Evolutionary conservation across 2,113 vertebrate species (phyloP), one percentile per base, ranked within the genome.

Genomic region (Boleophthalmus pectinirostris): DNA sequence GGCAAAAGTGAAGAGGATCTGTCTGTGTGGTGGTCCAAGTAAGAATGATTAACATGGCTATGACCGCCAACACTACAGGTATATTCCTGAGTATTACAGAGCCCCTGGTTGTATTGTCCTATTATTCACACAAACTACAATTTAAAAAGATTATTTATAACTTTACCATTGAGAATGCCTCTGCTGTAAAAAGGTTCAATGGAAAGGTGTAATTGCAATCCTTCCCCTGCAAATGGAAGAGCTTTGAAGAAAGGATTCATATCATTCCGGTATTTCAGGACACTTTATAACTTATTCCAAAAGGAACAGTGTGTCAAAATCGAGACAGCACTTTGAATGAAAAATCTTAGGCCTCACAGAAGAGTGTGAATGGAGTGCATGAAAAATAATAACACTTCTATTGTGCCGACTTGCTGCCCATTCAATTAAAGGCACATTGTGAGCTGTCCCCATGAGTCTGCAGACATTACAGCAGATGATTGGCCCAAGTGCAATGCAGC

Each of bases 341-440:
- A 61, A 51, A 61, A 61, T 61, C 25, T 18, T 9, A 15, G 58
- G 58, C 25, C 58, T 61, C 58, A 33, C 25, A 25, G 14, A 14
- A 61, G 25, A 33, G 58, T 61, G 58, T 11, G 54, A 57, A 57
- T 57, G 23, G n/a, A 24, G n/a, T 9, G 23, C n/a, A 10, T 24
- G n/a, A 57, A 57, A 57, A 57, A 23, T 57, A 57, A 57, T 57
- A 61, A 61, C 58, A 61, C 11, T 16, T 61, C 58, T 18, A 61
- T 29, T 61, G 23, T 61, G 25, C 24, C 29, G 13, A 29, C 14
- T 29, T 16, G 25, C 58, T 16, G 25, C 58, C 25, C 8, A 61
- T 61, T 61, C 25, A 61, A 61, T 61, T 61, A 61, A 61, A 61
- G 23, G 15, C 58, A 15, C 58, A 61, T 61, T 61, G 58, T 25